Percentiles rank a stretch among this genome's conserved stretches.
phyloP scores from a whole-genome alignment of 2,888 invertebrate genomes.

The Coenonympha arcania region DNA sequence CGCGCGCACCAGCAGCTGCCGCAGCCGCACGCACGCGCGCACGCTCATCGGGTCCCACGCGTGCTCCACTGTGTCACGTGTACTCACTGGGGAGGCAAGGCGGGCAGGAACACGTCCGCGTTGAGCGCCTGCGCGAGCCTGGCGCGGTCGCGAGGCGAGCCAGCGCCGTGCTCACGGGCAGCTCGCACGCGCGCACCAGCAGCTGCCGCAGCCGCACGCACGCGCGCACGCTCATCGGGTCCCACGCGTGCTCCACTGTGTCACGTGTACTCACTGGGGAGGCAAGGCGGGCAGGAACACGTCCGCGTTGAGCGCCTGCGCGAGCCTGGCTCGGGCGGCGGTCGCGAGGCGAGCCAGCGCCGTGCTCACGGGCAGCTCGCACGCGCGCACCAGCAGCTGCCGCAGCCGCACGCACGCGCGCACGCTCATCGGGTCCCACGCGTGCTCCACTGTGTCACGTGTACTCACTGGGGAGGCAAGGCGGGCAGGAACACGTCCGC shows the following conservation, averaged over 20 bases:
- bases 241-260: no score
- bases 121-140: conserved; percentile 85
- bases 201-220: conserved; percentile 79
- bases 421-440: no score
- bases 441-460: no score
- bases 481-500: conserved; percentile 96
- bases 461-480: conserved; percentile 84
- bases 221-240: conserved; percentile 89
- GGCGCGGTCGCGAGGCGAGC: conserved; percentile 79
- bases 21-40: conserved; percentile 85
- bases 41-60: no score
- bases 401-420: conserved; percentile 86
- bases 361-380: conserved; percentile 71
- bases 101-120: conserved; percentile 94
- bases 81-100: conserved; percentile 87
- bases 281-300: conserved; percentile 95
- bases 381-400: conserved; percentile 46
- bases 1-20: conserved; percentile 40
- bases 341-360: conserved; percentile 78
- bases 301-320: conserved; percentile 86
- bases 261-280: conserved; percentile 82
- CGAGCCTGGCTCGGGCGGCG: conserved; percentile 82
- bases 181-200: conserved; percentile 66
- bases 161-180: conserved; percentile 68
- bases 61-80: no score